Conservation (phyloP, 92 coral and sea anemone genomes). For the Isaurus tuberculatus region DNA sequence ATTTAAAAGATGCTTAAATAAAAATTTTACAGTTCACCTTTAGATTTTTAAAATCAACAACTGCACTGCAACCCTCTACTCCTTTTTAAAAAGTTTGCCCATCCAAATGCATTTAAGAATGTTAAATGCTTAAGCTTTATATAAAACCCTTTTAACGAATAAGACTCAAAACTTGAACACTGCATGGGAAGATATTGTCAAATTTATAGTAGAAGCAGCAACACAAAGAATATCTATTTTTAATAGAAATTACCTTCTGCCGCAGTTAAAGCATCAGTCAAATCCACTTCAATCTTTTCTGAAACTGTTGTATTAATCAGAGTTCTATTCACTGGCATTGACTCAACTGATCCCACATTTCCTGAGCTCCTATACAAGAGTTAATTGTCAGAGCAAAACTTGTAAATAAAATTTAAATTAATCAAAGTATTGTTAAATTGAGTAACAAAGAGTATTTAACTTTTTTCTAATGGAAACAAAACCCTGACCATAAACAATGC, state of each 20-base stretch:
- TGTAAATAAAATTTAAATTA: neutral
- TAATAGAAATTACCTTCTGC: slow-evolving; percentile 60
- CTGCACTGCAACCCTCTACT: no score
- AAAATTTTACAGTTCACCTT: no score
- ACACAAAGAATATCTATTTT: neutral
- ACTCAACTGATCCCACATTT: slow-evolving; percentile 79
- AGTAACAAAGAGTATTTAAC: no score
- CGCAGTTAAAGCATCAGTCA: slow-evolving; percentile 77
- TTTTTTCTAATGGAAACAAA: no score
- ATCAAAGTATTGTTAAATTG: neutral
- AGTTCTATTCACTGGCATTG: slow-evolving; percentile 55
- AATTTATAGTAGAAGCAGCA: neutral
- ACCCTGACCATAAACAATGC: neutral
- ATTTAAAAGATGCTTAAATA: no score
- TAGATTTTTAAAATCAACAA: no score
- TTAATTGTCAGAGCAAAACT: neutral
- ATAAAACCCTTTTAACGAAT: no score
- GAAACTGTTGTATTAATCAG: slow-evolving; percentile 76
- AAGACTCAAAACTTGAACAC: no score
- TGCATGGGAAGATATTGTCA: neutral
- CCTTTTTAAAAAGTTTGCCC: no score
- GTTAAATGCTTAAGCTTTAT: no score
- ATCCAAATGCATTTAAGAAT: no score
- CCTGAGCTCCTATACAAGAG: slow-evolving; percentile 67
- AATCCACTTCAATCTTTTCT: slow-evolving; percentile 80